Conservation (phyloP, 2,888 invertebrate genomes). For the Carabus problematicus region DNA sequence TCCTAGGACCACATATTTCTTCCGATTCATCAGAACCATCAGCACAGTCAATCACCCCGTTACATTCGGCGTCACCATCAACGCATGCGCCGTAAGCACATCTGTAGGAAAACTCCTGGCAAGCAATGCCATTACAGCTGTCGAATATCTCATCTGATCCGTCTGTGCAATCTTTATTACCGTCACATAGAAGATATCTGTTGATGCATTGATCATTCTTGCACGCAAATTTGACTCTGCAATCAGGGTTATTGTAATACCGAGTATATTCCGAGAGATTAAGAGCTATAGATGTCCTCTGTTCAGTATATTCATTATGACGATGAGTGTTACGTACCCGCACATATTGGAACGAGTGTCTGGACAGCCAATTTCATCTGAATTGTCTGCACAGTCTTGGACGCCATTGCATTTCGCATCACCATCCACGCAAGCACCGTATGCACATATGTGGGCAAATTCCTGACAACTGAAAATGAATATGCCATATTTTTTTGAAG, state of each 20-base stretch:
- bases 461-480: conserved; percentile 22
- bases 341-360: conserved; percentile 33
- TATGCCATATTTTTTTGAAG: too few relatives aligned
- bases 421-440: conserved; percentile 62
- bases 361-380: conserved; percentile 56
- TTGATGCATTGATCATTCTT: conserved; percentile 57
- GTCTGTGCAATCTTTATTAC: conserved; percentile 59
- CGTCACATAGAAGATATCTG: conserved; percentile 59
- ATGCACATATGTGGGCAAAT: conserved; percentile 60
- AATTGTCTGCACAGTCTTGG: conserved; percentile 60
- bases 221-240: conserved; percentile 50
- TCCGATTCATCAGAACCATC: conserved; percentile 59
- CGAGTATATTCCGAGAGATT: too few relatives aligned
- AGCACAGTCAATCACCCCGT: conserved; percentile 58
- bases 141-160: conserved; percentile 58
- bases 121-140: conserved; percentile 45
- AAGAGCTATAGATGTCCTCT: too few relatives aligned
- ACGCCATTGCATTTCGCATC: conserved; percentile 58
- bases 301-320: too few relatives aligned
- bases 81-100: conserved; percentile 71
- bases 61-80: conserved; percentile 63
- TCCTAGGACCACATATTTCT: conserved; percentile 3
- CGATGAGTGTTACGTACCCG: conserved; percentile 41
- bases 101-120: conserved; percentile 61
- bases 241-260: too few relatives aligned